A percentile compares a stretch with the other conserved stretches of the same genome.
phyloP scores from a whole-genome alignment of 2,888 invertebrate species.

The Lasioglossum oenotherae region DNA sequence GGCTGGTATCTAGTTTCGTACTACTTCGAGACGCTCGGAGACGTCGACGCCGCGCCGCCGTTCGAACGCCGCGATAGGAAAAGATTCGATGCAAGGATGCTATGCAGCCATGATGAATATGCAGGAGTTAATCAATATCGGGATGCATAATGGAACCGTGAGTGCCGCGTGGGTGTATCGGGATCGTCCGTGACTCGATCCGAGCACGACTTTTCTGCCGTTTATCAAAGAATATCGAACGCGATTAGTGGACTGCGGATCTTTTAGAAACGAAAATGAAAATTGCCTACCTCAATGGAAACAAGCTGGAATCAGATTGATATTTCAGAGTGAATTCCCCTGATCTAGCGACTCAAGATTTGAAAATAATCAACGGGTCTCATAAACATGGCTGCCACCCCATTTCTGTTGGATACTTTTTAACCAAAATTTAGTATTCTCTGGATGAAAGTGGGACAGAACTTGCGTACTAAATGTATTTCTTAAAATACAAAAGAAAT shows the following conservation, averaged over 20 bases:
- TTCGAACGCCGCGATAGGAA: background rate
- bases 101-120: background rate
- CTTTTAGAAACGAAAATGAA: background rate
- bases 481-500: no score
- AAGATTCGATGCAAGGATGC: background rate
- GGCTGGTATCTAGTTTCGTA: conserved; percentile 64
- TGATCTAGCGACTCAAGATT: no score
- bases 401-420: no score
- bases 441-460: no score
- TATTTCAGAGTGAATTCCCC: no score
- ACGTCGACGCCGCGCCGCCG: background rate
- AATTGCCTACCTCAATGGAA: background rate
- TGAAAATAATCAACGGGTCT: no score
- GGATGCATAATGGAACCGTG: background rate
- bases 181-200: background rate
- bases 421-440: no score
- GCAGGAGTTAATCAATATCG: background rate
- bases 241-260: background rate
- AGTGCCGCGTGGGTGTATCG: background rate
- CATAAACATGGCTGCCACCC: no score
- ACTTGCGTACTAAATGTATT: no score
- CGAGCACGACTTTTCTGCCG: background rate
- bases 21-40: conserved; percentile 62
- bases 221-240: background rate
- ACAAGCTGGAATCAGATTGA: background rate